phyloP scores from a whole-genome alignment of 2,888 invertebrate species.

The Entomobrya multifasciata region DNA sequence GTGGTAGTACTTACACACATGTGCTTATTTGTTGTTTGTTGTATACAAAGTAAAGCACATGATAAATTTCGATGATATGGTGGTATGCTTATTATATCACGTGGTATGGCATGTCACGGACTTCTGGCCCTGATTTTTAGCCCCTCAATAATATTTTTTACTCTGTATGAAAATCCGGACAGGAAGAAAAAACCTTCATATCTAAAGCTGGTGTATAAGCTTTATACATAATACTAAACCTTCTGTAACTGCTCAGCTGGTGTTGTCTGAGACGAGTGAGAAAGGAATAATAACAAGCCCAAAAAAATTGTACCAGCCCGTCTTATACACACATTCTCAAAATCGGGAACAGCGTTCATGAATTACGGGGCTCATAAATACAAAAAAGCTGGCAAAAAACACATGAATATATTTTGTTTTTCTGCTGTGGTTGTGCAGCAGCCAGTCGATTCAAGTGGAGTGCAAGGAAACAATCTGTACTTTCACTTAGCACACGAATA shows the following conservation, averaged over 20 bases:
- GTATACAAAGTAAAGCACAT: constrained; percentile 12
- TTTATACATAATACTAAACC: not conserved
- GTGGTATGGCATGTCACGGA: constrained; percentile 57
- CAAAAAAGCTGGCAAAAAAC: constrained; percentile 44
- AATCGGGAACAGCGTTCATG: constrained; percentile 33
- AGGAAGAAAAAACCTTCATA: constrained; percentile 9
- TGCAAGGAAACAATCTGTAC: constrained; percentile 45
- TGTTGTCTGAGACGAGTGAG: constrained; percentile 16
- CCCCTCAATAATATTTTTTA: constrained; percentile 12
- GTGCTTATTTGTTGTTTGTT: too few species aligned
- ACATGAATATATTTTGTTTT: constrained; percentile 61
- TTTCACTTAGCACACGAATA: constrained; percentile 4
- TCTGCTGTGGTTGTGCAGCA: constrained; percentile 6
- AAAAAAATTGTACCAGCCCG: not conserved
- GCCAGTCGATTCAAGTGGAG: not conserved
- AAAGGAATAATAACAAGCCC: constrained; percentile 19
- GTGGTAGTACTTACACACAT: too few species aligned
- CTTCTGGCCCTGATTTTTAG: constrained; percentile 27
- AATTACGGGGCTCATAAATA: constrained; percentile 58
- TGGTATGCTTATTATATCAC: constrained; percentile 31
- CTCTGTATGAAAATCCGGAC: constrained; percentile 49
- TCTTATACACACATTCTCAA: not conserved
- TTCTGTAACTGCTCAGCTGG: constrained; percentile 36
- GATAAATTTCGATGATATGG: constrained; percentile 36
- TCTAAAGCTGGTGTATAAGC: not conserved